Evolutionary conservation across 2,113 vertebrate species (phyloP), one percentile per base, ranked within the genome.

Genomic region (Chionodraco myersi): DNA sequence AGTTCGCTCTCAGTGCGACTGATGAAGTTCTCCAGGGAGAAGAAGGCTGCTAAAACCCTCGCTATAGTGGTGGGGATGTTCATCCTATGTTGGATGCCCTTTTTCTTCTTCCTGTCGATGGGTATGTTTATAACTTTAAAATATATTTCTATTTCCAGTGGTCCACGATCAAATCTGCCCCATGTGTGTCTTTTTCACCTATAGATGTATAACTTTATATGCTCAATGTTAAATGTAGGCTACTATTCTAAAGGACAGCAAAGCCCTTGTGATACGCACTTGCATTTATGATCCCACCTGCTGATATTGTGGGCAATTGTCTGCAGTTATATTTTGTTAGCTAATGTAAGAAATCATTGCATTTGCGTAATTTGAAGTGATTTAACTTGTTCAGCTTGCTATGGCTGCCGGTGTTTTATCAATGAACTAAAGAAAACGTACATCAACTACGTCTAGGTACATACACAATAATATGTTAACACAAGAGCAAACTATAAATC

Each of bases 11-110:
- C 98, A 0, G 96, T 99, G 59, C 92, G 98, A 14, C 95, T 99
- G 47, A 95, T 99, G 93, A 99, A 99, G 93, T 99, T 99, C 92
- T 99, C 98, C 92, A 92, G 97, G 2, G 98, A 99, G 94, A 99
- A 99, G 63, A 99, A 98, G 75, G 98, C 98, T 0, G 98, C 98
- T 63, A 99, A 99, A 88, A 99, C 98, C 1, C 95, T 99, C 0
- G 98, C 98, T 72, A 99, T 99, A 64, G 98, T 99, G 0, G 98
- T 99, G 52, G 98, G 98, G 0, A 97, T 99, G 90, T 99, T 99
- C 92, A 97, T 98, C 76, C 92, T 99, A 82, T 99, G 98, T 90
- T 99, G 98, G 98, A 95, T 99, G 75, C 98, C 98, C 0, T 99
- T 99, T 92, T 99, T 99, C 95, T 97, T 99, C 86, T 95, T 99